phyloP scores from a whole-genome alignment of 2,888 invertebrate genomes.

The Eutolmus rufibarbis region DNA sequence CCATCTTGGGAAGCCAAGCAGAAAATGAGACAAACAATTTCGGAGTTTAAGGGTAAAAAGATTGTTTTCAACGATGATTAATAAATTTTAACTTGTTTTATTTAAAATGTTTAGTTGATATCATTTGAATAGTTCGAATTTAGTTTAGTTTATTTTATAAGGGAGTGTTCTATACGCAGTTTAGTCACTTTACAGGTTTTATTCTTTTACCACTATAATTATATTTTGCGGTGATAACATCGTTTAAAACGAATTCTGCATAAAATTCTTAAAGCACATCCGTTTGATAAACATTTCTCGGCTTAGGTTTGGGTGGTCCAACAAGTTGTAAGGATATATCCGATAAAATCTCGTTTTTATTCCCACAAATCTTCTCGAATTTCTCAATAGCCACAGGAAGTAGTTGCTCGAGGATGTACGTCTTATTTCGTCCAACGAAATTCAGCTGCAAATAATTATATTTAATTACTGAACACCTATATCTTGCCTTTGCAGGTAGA shows the following conservation, averaged over 20 bases:
- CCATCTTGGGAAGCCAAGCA: constrained; percentile 61
- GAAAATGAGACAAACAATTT: constrained; percentile 54
- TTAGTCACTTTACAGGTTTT: neutral
- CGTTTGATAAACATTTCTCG: constrained; percentile 62
- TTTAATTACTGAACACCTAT: neutral
- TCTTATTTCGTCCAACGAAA: constrained; percentile 61
- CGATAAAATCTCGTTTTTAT: constrained; percentile 54
- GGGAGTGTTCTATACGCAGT: too few species aligned
- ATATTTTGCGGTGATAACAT: neutral
- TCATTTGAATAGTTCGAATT: neutral
- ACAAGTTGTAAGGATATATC: constrained; percentile 54
- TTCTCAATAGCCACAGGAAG: constrained; percentile 58
- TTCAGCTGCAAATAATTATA: constrained; percentile 54
- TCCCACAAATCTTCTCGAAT: constrained; percentile 57
- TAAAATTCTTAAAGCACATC: constrained; percentile 58
- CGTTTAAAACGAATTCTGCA: neutral
- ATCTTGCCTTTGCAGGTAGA: neutral
- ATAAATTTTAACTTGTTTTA: neutral
- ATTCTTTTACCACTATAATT: neutral
- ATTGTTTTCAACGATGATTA: constrained; percentile 54
- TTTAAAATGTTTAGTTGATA: neutral
- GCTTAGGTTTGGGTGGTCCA: constrained; percentile 59
- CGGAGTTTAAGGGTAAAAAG: constrained; percentile 57
- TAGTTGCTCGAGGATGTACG: constrained; percentile 58
- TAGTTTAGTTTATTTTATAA: neutral